phyloP scores from a whole-genome alignment of 2,113 vertebrate species.

The Piliocolobus tephrosceles region DNA sequence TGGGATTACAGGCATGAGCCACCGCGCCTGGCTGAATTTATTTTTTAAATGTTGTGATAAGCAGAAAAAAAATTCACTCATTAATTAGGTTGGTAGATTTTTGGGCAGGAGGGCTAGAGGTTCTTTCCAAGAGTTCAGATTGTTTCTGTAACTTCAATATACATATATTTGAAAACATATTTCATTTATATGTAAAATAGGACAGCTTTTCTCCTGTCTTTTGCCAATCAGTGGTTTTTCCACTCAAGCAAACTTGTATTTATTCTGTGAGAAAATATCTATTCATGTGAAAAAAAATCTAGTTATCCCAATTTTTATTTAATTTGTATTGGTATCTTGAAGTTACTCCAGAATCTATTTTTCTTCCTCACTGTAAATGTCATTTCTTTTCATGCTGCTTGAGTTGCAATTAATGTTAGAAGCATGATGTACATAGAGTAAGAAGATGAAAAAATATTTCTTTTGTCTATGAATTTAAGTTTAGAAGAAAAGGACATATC shows the following conservation, averaged over 20 bases:
- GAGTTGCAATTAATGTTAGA: constrained; percentile 72
- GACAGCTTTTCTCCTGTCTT: constrained; percentile 71
- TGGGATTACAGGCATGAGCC: too few species aligned
- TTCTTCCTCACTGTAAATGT: constrained; percentile 73
- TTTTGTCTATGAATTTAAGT: constrained; percentile 66
- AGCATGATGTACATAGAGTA: constrained; percentile 59
- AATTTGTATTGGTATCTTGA: constrained; percentile 80
- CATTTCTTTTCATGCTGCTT: constrained; percentile 76
- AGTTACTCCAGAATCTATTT: constrained; percentile 75
- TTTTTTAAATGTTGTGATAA: not conserved
- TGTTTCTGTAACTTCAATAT: constrained; percentile 63
- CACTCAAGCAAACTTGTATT: constrained; percentile 74
- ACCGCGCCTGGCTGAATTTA: not conserved
- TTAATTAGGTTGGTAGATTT: constrained; percentile 60
- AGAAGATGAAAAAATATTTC: constrained; percentile 51
- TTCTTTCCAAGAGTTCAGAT: constrained; percentile 53
- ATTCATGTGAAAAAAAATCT: constrained; percentile 80
- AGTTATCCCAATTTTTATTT: constrained; percentile 81
- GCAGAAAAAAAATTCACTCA: not conserved
- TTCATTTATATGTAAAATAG: constrained; percentile 83
- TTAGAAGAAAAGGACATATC: constrained; percentile 35
- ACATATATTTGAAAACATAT: constrained; percentile 24
- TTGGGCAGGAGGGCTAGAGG: not conserved
- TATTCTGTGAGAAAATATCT: constrained; percentile 81
- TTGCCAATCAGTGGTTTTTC: constrained; percentile 79